Evolutionary conservation across 2,888 invertebrate genomes (phyloP).

Genomic region (Ptychoptera contaminata): DNA sequence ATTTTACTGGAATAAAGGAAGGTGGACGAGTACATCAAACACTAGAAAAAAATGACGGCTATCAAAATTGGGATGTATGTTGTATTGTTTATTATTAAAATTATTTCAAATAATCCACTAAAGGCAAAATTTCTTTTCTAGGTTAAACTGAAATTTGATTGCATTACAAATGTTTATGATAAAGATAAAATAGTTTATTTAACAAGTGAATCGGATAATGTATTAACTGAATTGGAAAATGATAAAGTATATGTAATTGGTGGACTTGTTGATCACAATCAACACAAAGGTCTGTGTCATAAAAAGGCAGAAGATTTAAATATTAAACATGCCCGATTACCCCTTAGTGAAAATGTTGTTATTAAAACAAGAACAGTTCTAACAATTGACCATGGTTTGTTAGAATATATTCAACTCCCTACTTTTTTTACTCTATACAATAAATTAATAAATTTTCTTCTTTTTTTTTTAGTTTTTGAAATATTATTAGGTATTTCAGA

Average conservation of each 20-base stretch:
- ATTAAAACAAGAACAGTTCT: slow-evolving; percentile 89
- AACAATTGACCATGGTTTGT: slow-evolving; percentile 84
- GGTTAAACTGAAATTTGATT: slow-evolving; percentile 47
- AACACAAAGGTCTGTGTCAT: slow-evolving; percentile 83
- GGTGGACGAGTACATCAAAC: slow-evolving; percentile 53
- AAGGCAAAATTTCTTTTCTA: too few relatives aligned
- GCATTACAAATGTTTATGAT: slow-evolving; percentile 54
- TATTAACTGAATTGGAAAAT: slow-evolving; percentile 56
- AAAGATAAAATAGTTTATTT: slow-evolving; percentile 75
- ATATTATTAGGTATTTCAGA: slow-evolving; percentile 61
- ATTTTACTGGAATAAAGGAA: slow-evolving; percentile 57
- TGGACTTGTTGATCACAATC: slow-evolving; percentile 94
- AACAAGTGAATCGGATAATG: slow-evolving; percentile 84
- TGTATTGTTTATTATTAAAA: too few relatives aligned
- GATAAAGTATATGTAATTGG: slow-evolving; percentile 86
- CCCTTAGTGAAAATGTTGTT: slow-evolving; percentile 74
- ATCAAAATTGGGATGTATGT: slow-evolving; percentile 71
- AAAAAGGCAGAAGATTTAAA: slow-evolving; percentile 63
- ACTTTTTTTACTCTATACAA: not conserved
- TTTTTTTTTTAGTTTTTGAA: slow-evolving; percentile 57
- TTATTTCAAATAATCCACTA: too few relatives aligned
- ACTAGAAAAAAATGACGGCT: slow-evolving; percentile 71
- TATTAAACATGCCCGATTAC: slow-evolving; percentile 68
- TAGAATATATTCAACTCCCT: not conserved
- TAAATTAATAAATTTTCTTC: slow-evolving; percentile 4